Evolutionary conservation across 2,797 vertebrate genomes (phyloP), one percentile per base, ranked within the genome.

Genomic region (Echiichthys vipera): DNA sequence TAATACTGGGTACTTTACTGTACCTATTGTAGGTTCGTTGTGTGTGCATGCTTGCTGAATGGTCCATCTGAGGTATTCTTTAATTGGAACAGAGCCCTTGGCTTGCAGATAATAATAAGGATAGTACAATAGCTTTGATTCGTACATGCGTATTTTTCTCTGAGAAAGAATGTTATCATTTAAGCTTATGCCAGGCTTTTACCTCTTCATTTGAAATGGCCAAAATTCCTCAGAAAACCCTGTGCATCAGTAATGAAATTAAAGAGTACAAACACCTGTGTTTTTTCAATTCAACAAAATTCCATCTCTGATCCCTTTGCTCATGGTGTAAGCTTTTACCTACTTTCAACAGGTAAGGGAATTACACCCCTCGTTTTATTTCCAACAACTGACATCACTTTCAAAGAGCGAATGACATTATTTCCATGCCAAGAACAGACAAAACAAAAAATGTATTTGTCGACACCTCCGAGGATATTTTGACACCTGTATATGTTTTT

Each of bases 1-100:
- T 93, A 94, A 92, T 92, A 80, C 88, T 17, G 61, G 88, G 86
- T 91, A 91, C 89, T 93, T 94, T 94, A 88, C 90, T 78, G 86
- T 91, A 91, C 87, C 90, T 91, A 91, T 91, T 92, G 89, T 88
- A 89, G 78, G 71, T 90, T 81, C 72, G 88, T 86, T 91, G 89
- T 85, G 84, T 87, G 84, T 87, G 84, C 84, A 77, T 89, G 88
- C 90, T 83, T 81, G 85, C 89, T 88, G 86, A 91, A 91, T 74
- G 83, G 87, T 84, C 88, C 87, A 74, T 90, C 90, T 81, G 89
- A 88, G 88, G 81, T 90, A 87, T 90, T 89, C 91, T 88, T 91
- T 93, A 94, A 94, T 93, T 93, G 90, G 90, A 92, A 91, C 82
- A 85, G 84, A 89, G 91, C 91, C 90, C 70, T 77, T 65, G 88